Conservation (phyloP, 2,888 invertebrate genomes). For the Gerosis bhagava region DNA sequence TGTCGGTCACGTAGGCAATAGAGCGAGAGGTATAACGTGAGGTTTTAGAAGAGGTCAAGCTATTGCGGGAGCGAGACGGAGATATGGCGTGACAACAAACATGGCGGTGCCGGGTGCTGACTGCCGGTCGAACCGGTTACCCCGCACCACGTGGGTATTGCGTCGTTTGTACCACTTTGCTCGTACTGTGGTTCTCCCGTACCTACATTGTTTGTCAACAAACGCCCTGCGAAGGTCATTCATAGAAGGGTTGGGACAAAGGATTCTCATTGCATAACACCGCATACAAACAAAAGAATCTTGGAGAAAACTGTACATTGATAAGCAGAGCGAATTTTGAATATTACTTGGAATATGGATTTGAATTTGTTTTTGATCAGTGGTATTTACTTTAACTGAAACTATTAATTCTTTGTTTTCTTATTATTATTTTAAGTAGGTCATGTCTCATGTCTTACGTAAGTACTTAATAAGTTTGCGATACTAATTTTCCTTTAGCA, state of each 20-base stretch:
- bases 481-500: too few relatives aligned
- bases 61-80: conserved; percentile 49
- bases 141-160: conserved; percentile 72
- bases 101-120: conserved; percentile 76
- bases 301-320: conserved; percentile 24
- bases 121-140: conserved; percentile 73
- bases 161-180: conserved; percentile 52
- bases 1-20: conserved; percentile 75
- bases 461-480: too few relatives aligned
- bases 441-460: too few relatives aligned
- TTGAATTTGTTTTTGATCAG: too few relatives aligned
- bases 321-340: background rate
- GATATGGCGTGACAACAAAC: conserved; percentile 77
- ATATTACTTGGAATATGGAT: conserved; percentile 2
- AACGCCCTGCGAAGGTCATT: conserved; percentile 76
- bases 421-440: too few relatives aligned
- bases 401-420: too few relatives aligned
- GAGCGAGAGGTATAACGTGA: conserved; percentile 51
- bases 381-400: too few relatives aligned
- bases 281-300: conserved; percentile 29
- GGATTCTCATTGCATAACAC: conserved; percentile 55
- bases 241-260: conserved; percentile 66
- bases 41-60: conserved; percentile 39
- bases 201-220: conserved; percentile 80
- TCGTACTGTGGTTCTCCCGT: conserved; percentile 51